Conservation (phyloP, 2,113 vertebrate species). For the Gorsachius goisagi region DNA sequence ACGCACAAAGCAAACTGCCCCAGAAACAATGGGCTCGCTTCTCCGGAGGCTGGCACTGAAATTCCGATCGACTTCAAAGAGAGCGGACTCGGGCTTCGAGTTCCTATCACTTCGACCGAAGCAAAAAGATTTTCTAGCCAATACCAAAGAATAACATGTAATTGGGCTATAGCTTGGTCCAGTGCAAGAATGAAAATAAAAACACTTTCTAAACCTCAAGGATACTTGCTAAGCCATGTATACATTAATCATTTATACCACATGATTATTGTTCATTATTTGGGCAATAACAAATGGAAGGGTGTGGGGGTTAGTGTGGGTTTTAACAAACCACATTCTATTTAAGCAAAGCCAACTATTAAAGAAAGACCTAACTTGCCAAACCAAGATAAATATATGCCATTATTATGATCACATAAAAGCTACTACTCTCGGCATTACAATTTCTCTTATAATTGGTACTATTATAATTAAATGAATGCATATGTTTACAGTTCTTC, state of each 20-base stretch:
- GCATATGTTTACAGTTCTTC: conserved; percentile 86
- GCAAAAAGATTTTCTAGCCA: conserved; percentile 10
- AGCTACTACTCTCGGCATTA: conserved; percentile 77
- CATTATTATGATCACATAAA: conserved; percentile 88
- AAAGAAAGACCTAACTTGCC: conserved; percentile 84
- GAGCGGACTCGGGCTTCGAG: not conserved
- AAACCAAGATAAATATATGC: conserved; percentile 92
- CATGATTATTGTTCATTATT: conserved; percentile 81
- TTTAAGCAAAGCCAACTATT: conserved; percentile 87
- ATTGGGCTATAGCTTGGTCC: conserved; percentile 59
- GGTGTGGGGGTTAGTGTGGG: conserved; percentile 82
- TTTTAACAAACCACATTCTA: conserved; percentile 85
- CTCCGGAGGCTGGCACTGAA: not conserved
- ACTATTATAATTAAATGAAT: conserved; percentile 85
- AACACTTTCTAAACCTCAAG: conserved; percentile 79
- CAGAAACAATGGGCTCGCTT: conserved; percentile 36
- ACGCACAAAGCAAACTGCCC: conserved; percentile 2
- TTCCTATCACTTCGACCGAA: not conserved
- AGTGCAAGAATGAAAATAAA: conserved; percentile 74
- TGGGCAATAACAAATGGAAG: conserved; percentile 84
- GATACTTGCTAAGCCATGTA: conserved; percentile 76
- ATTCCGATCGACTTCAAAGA: conserved; percentile 24
- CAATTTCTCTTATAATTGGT: conserved; percentile 85
- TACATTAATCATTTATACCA: conserved; percentile 85
- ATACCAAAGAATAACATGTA: conserved; percentile 46